Percentiles rank a stretch among this genome's conserved stretches.
Conservation (phyloP, 2,113 vertebrate species). For the Datnioides undecimradiatus region DNA sequence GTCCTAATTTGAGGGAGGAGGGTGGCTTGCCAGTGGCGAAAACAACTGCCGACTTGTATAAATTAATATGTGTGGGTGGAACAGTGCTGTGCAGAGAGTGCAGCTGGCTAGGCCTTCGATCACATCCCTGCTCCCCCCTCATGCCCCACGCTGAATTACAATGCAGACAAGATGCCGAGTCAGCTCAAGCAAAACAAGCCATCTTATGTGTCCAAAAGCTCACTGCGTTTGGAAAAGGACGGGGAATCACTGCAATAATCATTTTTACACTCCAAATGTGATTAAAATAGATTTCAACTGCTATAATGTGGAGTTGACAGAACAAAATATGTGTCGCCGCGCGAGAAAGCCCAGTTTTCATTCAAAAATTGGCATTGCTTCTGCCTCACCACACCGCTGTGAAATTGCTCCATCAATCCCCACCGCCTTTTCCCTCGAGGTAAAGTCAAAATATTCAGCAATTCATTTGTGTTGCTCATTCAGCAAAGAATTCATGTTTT, state of each 20-base stretch:
- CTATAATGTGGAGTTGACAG: not conserved
- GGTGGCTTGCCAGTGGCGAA: conserved; percentile 40
- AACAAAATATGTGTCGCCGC: not conserved
- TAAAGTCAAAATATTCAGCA: conserved; percentile 65
- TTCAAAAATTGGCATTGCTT: conserved; percentile 19
- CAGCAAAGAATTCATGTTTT: conserved; percentile 65
- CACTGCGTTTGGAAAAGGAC: not conserved
- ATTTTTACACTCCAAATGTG: not conserved
- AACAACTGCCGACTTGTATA: conserved; percentile 59
- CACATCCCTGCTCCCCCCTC: conserved; percentile 51
- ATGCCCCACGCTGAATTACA: conserved; percentile 59
- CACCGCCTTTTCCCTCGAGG: conserved; percentile 37
- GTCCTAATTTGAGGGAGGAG: conserved; percentile 55
- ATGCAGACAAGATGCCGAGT: conserved; percentile 67
- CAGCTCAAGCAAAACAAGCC: conserved; percentile 63
- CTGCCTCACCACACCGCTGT: conserved; percentile 33
- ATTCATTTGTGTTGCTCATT: conserved; percentile 66
- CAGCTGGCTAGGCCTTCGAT: conserved; percentile 65
- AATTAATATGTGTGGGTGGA: conserved; percentile 51
- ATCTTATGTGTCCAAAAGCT: conserved; percentile 35
- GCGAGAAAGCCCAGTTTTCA: conserved; percentile 7
- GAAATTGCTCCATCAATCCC: conserved; percentile 69
- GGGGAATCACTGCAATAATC: conserved; percentile 7
- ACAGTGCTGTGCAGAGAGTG: conserved; percentile 38
- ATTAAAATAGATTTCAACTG: conserved; percentile 1